Conservation (phyloP, 2,113 vertebrate species). For the Myotis davidii region DNA sequence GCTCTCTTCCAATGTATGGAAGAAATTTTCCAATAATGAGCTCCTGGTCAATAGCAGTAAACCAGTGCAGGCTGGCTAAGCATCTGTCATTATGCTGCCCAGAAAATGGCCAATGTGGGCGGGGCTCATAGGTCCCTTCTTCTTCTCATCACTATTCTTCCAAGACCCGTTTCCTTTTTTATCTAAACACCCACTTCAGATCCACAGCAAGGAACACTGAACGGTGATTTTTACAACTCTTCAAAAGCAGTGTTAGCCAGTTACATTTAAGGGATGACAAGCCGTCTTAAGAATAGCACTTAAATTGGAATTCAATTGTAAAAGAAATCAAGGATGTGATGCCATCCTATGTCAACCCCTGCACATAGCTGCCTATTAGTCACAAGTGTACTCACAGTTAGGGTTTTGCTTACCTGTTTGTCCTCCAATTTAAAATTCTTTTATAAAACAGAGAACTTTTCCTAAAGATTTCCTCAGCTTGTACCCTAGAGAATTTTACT, state of each 20-base stretch:
- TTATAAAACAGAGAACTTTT: not conserved
- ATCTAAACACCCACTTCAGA: not conserved
- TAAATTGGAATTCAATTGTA: not conserved
- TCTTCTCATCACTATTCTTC: not conserved
- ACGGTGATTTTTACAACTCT: not conserved
- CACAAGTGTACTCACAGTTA: not conserved
- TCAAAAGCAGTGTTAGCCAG: not conserved
- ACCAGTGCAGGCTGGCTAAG: not conserved
- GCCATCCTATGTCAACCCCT: not conserved
- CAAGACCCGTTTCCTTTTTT: not conserved
- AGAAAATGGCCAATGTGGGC: not conserved
- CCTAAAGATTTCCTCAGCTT: conserved; percentile 46
- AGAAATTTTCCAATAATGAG: not conserved
- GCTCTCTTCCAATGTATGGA: not conserved
- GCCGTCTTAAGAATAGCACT: not conserved
- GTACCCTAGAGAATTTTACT: conserved; percentile 13
- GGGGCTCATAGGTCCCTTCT: not conserved
- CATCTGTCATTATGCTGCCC: not conserved
- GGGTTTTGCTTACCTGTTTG: not conserved
- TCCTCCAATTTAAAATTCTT: conserved; percentile 14
- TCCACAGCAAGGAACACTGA: not conserved
- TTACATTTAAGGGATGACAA: not conserved
- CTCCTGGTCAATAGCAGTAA: not conserved
- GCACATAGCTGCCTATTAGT: not conserved
- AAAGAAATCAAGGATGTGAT: not conserved